Percentiles rank a stretch among this genome's conserved stretches.
Evolutionary conservation across 2,888 invertebrate species (phyloP).

Genomic region (Ophion ventricosus): DNA sequence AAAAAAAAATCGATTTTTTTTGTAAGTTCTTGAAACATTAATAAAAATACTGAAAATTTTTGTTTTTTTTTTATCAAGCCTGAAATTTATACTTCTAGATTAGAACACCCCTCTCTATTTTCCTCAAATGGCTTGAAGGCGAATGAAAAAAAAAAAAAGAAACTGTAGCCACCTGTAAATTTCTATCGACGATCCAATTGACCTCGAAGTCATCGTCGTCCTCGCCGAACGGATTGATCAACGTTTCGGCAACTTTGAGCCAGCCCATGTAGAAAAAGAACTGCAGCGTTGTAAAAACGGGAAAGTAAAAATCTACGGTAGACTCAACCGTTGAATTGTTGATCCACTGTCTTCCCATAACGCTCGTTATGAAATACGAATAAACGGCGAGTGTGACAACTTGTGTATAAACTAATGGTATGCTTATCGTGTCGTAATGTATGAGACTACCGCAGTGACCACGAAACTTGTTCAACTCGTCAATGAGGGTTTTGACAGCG

Average conservation of each 20-base stretch:
- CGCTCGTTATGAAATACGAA: slow-evolving; percentile 94
- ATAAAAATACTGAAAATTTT: no score
- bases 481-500: slow-evolving; percentile 93
- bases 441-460: slow-evolving; percentile 84
- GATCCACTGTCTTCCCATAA: slow-evolving; percentile 95
- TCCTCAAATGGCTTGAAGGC: no score
- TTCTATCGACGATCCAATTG: slow-evolving; percentile 96
- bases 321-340: slow-evolving; percentile 77
- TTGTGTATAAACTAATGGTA: slow-evolving; percentile 85
- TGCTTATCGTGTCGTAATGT: slow-evolving; percentile 85
- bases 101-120: no score
- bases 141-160: not conserved
- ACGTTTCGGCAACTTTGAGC: slow-evolving; percentile 95
- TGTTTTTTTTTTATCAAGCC: no score
- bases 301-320: slow-evolving; percentile 91
- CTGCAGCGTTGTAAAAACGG: slow-evolving; percentile 94
- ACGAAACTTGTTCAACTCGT: slow-evolving; percentile 86
- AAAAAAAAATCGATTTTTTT: not conserved
- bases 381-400: slow-evolving; percentile 97
- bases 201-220: slow-evolving; percentile 97
- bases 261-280: slow-evolving; percentile 96
- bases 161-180: slow-evolving; percentile 87
- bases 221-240: slow-evolving; percentile 96
- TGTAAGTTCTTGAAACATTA: no score
- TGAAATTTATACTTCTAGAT: no score